Conservation (phyloP, 2,797 vertebrate species). For the Peromyscus nudipes region DNA sequence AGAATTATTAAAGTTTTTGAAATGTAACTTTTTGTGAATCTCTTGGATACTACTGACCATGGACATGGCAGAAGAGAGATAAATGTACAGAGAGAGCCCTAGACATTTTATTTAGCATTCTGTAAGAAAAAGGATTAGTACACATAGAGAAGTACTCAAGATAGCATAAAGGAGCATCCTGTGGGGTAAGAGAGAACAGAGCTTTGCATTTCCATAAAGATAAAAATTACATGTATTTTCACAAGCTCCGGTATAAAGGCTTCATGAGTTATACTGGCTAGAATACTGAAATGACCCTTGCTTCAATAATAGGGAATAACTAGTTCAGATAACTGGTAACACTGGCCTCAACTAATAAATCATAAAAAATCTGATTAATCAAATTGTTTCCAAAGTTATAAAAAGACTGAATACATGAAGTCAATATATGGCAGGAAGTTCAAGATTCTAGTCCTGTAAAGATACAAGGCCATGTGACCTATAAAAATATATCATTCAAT, state of each 20-base stretch:
- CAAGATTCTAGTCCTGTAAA: neutral
- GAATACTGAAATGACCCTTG: neutral
- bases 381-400: neutral
- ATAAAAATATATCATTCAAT: neutral
- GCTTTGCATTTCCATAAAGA: neutral
- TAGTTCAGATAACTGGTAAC: neutral
- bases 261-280: neutral
- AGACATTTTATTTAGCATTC: neutral
- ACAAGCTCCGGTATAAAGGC: neutral
- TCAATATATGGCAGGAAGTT: neutral
- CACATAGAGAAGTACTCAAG: neutral
- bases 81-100: neutral
- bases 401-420: neutral
- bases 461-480: neutral
- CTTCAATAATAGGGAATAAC: neutral
- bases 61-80: neutral
- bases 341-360: neutral
- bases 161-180: neutral
- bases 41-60: neutral
- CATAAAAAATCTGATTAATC: neutral
- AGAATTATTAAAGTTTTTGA: neutral
- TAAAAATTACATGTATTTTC: neutral
- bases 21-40: neutral
- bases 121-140: neutral
- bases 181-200: neutral